phyloP scores from a whole-genome alignment of 1,140 invertebrate species.

The Drosophila funebris region DNA sequence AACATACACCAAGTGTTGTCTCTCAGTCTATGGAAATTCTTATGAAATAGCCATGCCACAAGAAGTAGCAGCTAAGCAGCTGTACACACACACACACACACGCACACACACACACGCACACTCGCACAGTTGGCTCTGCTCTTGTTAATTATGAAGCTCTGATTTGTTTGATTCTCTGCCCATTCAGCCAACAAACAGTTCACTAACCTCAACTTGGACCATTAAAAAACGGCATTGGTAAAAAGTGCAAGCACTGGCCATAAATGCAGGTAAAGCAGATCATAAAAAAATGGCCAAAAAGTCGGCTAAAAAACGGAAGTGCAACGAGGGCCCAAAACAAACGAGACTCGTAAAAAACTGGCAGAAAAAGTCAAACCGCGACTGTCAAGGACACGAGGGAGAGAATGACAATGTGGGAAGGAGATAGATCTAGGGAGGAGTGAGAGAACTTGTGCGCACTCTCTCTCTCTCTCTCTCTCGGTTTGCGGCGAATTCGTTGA shows the following conservation, averaged over 20 bases:
- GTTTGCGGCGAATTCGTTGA: constrained; percentile 43
- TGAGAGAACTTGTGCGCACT: not conserved
- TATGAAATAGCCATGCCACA: constrained; percentile 1
- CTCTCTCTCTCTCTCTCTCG: not conserved
- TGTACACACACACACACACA: not conserved
- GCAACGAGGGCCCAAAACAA: not conserved
- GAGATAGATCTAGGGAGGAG: not conserved
- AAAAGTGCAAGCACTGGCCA: constrained; percentile 1
- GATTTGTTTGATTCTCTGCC: not conserved
- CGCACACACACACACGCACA: not conserved
- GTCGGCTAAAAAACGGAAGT: constrained; percentile 50
- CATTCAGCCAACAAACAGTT: constrained; percentile 22
- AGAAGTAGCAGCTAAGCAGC: not conserved
- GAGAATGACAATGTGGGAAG: constrained; percentile 10
- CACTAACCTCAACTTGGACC: constrained; percentile 32
- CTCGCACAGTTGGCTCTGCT: not conserved
- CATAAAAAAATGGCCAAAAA: constrained; percentile 42
- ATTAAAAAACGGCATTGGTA: constrained; percentile 19
- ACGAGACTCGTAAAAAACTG: constrained; percentile 53
- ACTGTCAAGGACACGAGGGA: constrained; percentile 42
- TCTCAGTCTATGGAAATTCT: constrained; percentile 17
- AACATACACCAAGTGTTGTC: constrained; percentile 44
- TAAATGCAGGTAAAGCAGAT: constrained; percentile 11
- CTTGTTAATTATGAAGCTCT: not conserved
- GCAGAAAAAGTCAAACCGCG: constrained; percentile 74